phyloP scores from a whole-genome alignment of 2,888 invertebrate genomes.

The Cancer borealis region DNA sequence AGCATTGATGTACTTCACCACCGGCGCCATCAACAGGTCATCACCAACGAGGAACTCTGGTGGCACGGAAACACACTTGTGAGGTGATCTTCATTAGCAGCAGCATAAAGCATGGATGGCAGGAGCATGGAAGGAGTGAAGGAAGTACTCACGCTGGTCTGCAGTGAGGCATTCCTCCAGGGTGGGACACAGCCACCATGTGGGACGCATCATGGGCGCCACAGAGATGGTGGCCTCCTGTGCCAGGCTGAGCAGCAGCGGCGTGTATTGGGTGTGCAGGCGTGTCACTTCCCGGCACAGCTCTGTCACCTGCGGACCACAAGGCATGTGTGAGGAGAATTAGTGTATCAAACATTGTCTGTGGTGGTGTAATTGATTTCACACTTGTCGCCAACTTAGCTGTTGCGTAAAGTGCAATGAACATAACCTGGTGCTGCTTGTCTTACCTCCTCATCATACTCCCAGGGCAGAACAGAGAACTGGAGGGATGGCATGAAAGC shows the following conservation, averaged over 20 bases:
- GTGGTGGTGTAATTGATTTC: neutral
- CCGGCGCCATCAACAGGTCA: conserved; percentile 88
- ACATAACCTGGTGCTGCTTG: neutral
- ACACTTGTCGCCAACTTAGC: neutral
- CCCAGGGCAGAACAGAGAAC: conserved; percentile 90
- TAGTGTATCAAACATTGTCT: neutral
- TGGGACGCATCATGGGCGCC: conserved; percentile 88
- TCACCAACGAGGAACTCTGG: conserved; percentile 90
- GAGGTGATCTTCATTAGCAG: neutral
- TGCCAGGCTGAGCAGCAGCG: conserved; percentile 80
- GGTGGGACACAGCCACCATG: conserved; percentile 91
- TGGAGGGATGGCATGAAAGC: conserved; percentile 90
- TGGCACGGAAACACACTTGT: neutral
- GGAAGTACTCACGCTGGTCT: conserved; percentile 78
- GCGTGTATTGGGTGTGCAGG: conserved; percentile 84
- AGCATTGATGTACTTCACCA: conserved; percentile 84
- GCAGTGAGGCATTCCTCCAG: conserved; percentile 83
- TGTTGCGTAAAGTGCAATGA: no score
- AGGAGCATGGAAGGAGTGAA: neutral
- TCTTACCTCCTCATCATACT: conserved; percentile 81
- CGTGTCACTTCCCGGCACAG: conserved; percentile 85
- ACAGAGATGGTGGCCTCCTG: conserved; percentile 84
- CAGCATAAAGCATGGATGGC: neutral
- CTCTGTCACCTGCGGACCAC: conserved; percentile 82
- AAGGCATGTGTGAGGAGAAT: neutral